Base-by-base conservation (phyloP, 2,797 vertebrate genomes). In the Gadopsis bispinosus region DNA sequence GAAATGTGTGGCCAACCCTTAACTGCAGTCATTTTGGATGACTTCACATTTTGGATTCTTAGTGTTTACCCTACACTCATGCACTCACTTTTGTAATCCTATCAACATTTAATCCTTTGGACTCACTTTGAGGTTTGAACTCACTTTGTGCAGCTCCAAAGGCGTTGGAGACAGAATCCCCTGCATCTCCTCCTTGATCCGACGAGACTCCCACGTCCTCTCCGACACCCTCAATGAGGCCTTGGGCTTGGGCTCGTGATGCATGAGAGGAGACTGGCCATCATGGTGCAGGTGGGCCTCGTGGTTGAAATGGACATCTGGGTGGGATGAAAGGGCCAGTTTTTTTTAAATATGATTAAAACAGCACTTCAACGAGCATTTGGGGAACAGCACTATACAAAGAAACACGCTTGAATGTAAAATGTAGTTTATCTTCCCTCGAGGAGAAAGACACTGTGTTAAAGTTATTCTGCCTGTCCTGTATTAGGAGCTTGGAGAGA, bases 81-180 rank as follows among this genome's bases (percentile, higher is more conserved):
- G n/a, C n/a, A 5, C 22, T 26, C 43, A 26, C 33, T 39, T 33
- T 5, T 12, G 5, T 12, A 19, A 22, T 33, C 35, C 14, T 58
- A 4, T 43, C 35, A 31, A n/a, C 16, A 69, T 63, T 48, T 22
- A 53, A 56, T 35, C 2, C 33, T 20, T 35, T 19, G 20, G 2
- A 41, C 16, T 26, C 26, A 26, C 26, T 26, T 26, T 4, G 10
- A 64, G 19, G 9, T 66, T 7, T 58, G 31, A 66, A 92, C 92
- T 87, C 69, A 99, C 98, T 95, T 98, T 99, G 91, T 98, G 98
- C 85, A 99, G 95, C 89, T 99, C 98, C 3, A 98, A 86, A 0
- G 96, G 96, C 0, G 95, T 96, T 0, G 97, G 96, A 0, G 94
- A 96, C 84, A 97, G 92, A 77, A 98, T 97, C 78, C 98, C 97